A percentile compares a stretch with the other conserved stretches of the same genome.
Evolutionary conservation across 2,888 invertebrate genomes (phyloP).

Genomic region (Vanessa cardui): DNA sequence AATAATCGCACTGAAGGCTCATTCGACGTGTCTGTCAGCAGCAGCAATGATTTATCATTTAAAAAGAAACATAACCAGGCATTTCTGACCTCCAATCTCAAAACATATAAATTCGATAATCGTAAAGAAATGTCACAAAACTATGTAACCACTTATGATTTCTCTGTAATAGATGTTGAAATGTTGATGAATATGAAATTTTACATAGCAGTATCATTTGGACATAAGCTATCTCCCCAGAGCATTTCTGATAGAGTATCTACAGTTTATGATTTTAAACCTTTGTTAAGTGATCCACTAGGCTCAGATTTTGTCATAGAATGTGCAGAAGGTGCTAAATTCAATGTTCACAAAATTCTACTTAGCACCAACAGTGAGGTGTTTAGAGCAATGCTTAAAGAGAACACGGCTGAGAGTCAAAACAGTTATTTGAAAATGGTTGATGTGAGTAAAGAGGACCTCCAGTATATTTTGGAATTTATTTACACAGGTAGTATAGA

Average conservation of each 20-base stretch:
- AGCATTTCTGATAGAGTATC: constrained; percentile 30
- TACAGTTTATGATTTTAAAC: constrained; percentile 58
- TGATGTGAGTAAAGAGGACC: constrained; percentile 65
- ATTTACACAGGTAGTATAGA: constrained; percentile 69
- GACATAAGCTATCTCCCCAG: constrained; percentile 17
- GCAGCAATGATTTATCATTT: constrained; percentile 51
- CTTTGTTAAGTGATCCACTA: constrained; percentile 62
- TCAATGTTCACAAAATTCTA: constrained; percentile 65
- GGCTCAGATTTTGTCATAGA: constrained; percentile 71
- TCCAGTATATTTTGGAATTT: constrained; percentile 62
- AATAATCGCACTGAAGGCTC: constrained; percentile 56
- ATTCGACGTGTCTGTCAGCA: constrained; percentile 56
- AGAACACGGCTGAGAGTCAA: constrained; percentile 71
- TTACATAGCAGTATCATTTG: constrained; percentile 59
- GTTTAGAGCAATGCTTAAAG: constrained; percentile 75
- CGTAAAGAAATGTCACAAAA: constrained; percentile 43
- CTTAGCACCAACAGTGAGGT: constrained; percentile 69
- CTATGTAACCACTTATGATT: constrained; percentile 65
- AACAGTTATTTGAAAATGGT: constrained; percentile 65
- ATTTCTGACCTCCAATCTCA: constrained; percentile 52
- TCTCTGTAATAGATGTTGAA: constrained; percentile 62
- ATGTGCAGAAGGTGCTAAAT: constrained; percentile 65
- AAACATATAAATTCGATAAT: constrained; percentile 52
- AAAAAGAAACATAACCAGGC: constrained; percentile 56
- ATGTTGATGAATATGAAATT: constrained; percentile 59